These are phyloP conservation scores for Bombylius discolor DNA, from an alignment of 2,888 invertebrate genomes.

Conservation along the genomic window DNA sequence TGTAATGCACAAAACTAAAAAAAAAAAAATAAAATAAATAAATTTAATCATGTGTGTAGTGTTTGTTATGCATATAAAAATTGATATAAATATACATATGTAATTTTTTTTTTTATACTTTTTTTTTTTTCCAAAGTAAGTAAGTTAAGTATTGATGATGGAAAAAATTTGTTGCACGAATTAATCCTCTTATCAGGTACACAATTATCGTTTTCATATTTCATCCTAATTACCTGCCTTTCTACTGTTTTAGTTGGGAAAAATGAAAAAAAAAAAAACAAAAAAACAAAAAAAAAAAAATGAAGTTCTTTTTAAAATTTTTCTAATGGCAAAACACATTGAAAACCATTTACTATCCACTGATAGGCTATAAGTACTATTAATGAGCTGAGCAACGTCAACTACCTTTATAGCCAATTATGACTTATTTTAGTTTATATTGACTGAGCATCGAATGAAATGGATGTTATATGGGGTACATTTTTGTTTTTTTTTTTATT, in stretches of 20 bases:
- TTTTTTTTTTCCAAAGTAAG: no score
- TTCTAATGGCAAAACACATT: background rate
- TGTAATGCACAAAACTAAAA: no score
- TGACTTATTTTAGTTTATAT: conserved; percentile 1
- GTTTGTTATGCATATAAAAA: no score
- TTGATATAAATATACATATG: no score
- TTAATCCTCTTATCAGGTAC: background rate
- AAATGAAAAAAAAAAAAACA: no score
- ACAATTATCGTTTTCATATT: background rate
- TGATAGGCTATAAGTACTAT: background rate
- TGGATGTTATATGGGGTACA: no score
- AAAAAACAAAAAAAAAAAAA: no score
- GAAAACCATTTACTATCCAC: background rate
- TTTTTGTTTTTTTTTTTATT: no score
- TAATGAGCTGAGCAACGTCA: no score
- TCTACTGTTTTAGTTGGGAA: background rate
- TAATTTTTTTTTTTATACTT: no score
- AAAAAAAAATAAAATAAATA: background rate
- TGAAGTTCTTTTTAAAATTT: background rate
- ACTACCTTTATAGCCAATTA: conserved; percentile 1
- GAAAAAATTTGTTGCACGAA: background rate
- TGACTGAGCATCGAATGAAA: background rate
- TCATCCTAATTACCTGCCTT: background rate
- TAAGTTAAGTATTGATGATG: no score
- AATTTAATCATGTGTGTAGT: background rate